Conservation (phyloP, 2,797 vertebrate genomes). For the Monodelphis domestica region DNA sequence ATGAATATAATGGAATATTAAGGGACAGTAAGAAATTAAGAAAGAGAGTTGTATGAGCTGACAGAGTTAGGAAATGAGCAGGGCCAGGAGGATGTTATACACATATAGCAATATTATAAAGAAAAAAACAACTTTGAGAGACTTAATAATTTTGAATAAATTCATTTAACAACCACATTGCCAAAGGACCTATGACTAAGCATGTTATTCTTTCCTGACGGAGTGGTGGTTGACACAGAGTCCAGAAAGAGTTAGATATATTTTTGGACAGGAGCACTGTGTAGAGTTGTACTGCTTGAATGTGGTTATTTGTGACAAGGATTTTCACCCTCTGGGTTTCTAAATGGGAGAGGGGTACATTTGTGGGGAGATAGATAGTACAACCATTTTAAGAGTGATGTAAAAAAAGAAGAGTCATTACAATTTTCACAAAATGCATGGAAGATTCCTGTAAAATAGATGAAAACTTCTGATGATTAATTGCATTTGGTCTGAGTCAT, state of each 20-base stretch:
- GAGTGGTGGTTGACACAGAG: too few relatives aligned
- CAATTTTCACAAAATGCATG: not conserved
- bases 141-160: not conserved
- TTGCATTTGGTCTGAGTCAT: conserved; percentile 18
- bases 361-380: not conserved
- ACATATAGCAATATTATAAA: not conserved
- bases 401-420: not conserved
- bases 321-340: not conserved
- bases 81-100: not conserved
- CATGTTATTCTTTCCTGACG: not conserved
- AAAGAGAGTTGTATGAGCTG: not conserved
- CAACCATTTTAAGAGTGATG: not conserved
- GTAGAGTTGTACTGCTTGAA: not conserved
- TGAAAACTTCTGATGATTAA: conserved; percentile 38
- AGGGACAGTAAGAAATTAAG: not conserved
- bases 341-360: not conserved
- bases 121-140: not conserved
- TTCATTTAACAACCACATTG: not conserved
- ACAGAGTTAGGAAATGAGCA: not conserved
- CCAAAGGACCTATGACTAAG: not conserved
- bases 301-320: not conserved
- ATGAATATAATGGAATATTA: not conserved
- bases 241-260: too few relatives aligned
- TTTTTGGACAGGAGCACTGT: too few relatives aligned
- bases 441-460: conserved; percentile 24